These are phyloP conservation scores for Rutilus rutilus DNA, from an alignment of 2,113 vertebrate species.

Conservation along the genomic window DNA sequence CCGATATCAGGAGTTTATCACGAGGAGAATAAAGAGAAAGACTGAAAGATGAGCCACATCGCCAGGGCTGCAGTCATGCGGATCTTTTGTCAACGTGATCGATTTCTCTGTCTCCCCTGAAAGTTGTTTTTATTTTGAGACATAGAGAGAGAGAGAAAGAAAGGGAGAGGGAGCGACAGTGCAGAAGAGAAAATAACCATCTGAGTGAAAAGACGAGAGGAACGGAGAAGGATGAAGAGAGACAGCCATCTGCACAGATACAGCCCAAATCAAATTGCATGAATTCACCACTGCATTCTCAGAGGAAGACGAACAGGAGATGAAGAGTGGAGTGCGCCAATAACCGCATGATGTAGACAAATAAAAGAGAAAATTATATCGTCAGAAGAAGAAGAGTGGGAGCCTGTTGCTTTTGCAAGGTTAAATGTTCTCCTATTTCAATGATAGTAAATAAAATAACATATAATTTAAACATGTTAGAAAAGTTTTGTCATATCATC, in stretches of 20 bases:
- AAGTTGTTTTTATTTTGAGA: slow-evolving; percentile 54
- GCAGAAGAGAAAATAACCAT: slow-evolving; percentile 39
- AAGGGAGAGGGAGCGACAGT: slow-evolving; percentile 14
- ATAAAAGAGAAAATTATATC: slow-evolving; percentile 4
- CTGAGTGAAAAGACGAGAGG: slow-evolving; percentile 35
- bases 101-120: slow-evolving; percentile 54
- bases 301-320: slow-evolving; percentile 40
- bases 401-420: slow-evolving; percentile 19
- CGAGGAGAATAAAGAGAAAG: slow-evolving; percentile 33
- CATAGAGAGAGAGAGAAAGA: slow-evolving; percentile 43
- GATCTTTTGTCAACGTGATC: slow-evolving; percentile 60
- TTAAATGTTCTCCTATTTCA: background rate
- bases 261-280: slow-evolving; percentile 49
- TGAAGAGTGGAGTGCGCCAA: slow-evolving; percentile 23
- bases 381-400: background rate
- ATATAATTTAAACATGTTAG: background rate
- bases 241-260: slow-evolving; percentile 54
- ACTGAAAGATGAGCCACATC: slow-evolving; percentile 47
- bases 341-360: slow-evolving; percentile 22
- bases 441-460: background rate
- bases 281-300: slow-evolving; percentile 43
- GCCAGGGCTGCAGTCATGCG: slow-evolving; percentile 45
- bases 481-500: background rate
- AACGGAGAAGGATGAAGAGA: slow-evolving; percentile 46
- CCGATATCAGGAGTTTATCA: slow-evolving; percentile 45